Percentiles rank a stretch among this genome's conserved stretches.
Conservation (phyloP, 2,797 vertebrate species). For the Myripristis jacobus region DNA sequence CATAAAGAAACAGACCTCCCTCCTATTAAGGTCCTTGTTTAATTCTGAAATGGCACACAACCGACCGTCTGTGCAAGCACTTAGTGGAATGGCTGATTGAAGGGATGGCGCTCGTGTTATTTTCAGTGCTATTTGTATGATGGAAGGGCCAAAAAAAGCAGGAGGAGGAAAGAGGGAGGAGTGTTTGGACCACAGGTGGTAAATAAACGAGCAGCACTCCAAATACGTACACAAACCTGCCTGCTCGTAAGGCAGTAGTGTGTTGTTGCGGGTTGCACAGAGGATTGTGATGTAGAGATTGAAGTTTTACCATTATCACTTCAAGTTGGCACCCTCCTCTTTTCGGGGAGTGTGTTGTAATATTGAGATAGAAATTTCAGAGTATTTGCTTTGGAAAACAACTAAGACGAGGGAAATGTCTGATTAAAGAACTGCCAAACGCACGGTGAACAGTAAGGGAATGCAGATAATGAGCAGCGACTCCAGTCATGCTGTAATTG, state of each 20-base stretch:
- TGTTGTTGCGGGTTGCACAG: not conserved
- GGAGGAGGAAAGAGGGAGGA: not conserved
- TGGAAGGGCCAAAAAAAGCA: not conserved
- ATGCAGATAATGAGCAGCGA: too few relatives aligned
- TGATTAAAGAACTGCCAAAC: too few relatives aligned
- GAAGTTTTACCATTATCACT: too few relatives aligned
- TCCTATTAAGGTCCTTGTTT: constrained; percentile 2
- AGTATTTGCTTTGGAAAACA: too few relatives aligned
- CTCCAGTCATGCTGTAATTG: too few relatives aligned
- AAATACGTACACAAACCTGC: not conserved
- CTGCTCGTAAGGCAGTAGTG: not conserved
- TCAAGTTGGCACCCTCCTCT: too few relatives aligned
- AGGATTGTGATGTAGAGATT: not conserved
- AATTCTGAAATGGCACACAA: not conserved
- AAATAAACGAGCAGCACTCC: not conserved
- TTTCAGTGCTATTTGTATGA: not conserved
- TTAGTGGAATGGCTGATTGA: not conserved
- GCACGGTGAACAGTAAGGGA: too few relatives aligned
- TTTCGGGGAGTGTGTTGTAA: too few relatives aligned
- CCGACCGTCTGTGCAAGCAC: not conserved
- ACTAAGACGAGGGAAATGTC: too few relatives aligned
- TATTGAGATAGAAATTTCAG: too few relatives aligned
- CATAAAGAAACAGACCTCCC: constrained; percentile 10
- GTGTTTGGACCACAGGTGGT: not conserved
- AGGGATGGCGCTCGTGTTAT: constrained; percentile 4